A percentile compares a stretch with the other conserved stretches of the same genome.
phyloP scores from a whole-genome alignment of 2,888 invertebrate genomes.

The Uloborus plumipes region DNA sequence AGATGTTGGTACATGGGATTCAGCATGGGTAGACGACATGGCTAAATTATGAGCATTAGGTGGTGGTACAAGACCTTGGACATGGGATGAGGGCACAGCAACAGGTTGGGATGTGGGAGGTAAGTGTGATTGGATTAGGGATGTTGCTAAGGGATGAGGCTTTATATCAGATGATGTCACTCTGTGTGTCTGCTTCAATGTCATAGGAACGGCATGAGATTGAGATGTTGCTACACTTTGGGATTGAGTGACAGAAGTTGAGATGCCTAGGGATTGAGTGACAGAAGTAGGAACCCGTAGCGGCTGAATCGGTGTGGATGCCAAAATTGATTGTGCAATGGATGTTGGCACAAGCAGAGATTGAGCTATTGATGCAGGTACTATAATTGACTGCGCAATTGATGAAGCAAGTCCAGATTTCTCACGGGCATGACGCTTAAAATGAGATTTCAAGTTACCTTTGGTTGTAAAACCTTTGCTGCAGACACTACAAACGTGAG shows the following conservation, averaged over 20 bases:
- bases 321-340: slow-evolving; percentile 48
- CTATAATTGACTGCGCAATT: slow-evolving; percentile 50
- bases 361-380: slow-evolving; percentile 49
- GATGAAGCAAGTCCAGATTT: slow-evolving; percentile 40
- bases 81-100: too few species aligned
- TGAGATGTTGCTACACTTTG: slow-evolving; percentile 19
- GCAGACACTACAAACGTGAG: slow-evolving; percentile 54
- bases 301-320: slow-evolving; percentile 6
- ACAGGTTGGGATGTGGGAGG: not conserved
- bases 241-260: slow-evolving; percentile 16
- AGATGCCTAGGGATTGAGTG: slow-evolving; percentile 19
- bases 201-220: not conserved
- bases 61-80: not conserved
- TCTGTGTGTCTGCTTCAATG: not conserved
- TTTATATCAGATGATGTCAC: slow-evolving; percentile 12
- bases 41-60: not conserved
- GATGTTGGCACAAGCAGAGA: slow-evolving; percentile 53
- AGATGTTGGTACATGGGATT: too few species aligned
- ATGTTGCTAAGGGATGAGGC: slow-evolving; percentile 10
- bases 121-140: slow-evolving; percentile 18
- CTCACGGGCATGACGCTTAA: slow-evolving; percentile 41
- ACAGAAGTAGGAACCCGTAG: slow-evolving; percentile 1
- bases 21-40: too few species aligned
- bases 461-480: slow-evolving; percentile 51
- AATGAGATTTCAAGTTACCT: slow-evolving; percentile 53